Percentiles rank a stretch among this genome's conserved stretches.
phyloP scores from a whole-genome alignment of 2,113 vertebrate genomes.

The Gnathonemus longibarbis region DNA sequence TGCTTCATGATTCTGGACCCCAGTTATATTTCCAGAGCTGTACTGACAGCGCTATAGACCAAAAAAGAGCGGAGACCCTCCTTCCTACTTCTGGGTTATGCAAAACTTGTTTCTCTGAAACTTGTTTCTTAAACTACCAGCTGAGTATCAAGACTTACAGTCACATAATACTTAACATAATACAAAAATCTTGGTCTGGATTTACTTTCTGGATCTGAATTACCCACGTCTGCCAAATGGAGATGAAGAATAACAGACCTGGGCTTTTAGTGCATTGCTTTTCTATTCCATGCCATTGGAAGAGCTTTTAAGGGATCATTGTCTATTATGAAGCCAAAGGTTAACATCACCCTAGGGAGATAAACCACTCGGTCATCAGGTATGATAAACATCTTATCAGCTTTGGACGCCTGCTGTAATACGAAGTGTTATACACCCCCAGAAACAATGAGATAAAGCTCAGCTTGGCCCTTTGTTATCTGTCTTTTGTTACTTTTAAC shows the following conservation, averaged over 20 bases:
- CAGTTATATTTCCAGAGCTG: not conserved
- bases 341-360: constrained; percentile 5
- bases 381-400: constrained; percentile 18
- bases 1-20: not conserved
- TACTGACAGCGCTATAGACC: not conserved
- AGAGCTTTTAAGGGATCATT: not conserved
- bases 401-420: not conserved
- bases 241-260: not conserved
- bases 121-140: not conserved
- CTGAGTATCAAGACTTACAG: not conserved
- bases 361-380: not conserved
- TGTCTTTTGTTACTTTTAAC: not conserved
- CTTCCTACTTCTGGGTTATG: not conserved
- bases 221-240: not conserved
- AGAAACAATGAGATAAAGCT: constrained; percentile 12
- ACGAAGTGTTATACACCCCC: not conserved
- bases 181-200: not conserved
- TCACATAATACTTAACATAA: not conserved
- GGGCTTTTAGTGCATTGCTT: constrained; percentile 2
- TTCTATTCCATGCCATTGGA: not conserved
- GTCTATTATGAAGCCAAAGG: not conserved
- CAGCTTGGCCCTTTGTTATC: not conserved
- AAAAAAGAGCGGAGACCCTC: not conserved
- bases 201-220: not conserved
- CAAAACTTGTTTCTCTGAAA: no score